Evolutionary conservation across 2,797 vertebrate species (phyloP), one percentile per base, ranked within the genome.

Genomic region (Cichlasoma orientale): DNA sequence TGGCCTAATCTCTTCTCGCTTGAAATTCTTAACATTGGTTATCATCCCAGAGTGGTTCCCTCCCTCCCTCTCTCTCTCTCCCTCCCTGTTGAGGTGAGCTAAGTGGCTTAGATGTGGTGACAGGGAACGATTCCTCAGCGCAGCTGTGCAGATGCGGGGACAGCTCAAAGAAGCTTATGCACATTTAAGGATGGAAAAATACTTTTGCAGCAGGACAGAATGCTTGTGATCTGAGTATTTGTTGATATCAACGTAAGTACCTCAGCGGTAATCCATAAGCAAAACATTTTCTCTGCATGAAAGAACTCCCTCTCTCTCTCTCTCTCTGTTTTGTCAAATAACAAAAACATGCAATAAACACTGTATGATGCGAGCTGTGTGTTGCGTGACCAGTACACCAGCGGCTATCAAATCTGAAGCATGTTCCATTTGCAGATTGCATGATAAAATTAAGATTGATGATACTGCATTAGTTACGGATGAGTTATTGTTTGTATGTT

Each of bases 131-230:
- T 87, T 85, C 82, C 73, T 84, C 82, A 56, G 70, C 78, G 84
- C 68, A 56, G 84, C 57, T n/a, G 81, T 79, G 75, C 76, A 86
- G 80, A 89, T 79, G 81, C 88, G 78, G 74, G 81, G 82, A 84
- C 84, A 78, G 81, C 88, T 93, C 79, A 87, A 90, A 94, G 89
- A 84, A 82, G 90, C 91, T 92, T 92, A 91, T 87, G 82, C 75
- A 80, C 79, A 80, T 92, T 91, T 88, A 90, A 91, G 86, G 88
- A 75, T 77, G 76, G 77, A 72, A 38, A 90, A 86, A 86, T 74
- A 84, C 69, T 78, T 82, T 80, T 59, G 83, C 63, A 83, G 75
- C 50, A 25, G 77, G 75, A 79, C 77, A 78, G 73, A 86, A 53
- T 4, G 44, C 72, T 68, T 86, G 69, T 86, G 78, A 90, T 87